Base-by-base conservation (phyloP, 2,888 invertebrate genomes). In the Leptinotarsa juncta region DNA sequence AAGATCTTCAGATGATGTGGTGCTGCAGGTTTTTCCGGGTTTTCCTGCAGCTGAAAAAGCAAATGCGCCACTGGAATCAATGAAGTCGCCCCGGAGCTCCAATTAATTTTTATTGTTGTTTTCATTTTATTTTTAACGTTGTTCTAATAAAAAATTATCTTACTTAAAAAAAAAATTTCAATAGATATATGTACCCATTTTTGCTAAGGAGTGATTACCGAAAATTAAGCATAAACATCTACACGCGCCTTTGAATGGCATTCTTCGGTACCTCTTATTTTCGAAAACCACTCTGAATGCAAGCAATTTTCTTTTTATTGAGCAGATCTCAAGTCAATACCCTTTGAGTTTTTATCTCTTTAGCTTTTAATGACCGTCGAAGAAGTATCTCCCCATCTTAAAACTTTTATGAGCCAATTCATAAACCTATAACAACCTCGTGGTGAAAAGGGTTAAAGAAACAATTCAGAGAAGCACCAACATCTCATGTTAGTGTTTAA, bases 401-500 rank as follows among this genome's bases (percentile, higher is more conserved):
- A 72, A 72, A 72, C 66, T 70, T 72, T 75, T 68, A 75, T 67
- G 70, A 67, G 70, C 66, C 60, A 76, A 78, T 76, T 74, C 75
- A 76, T 72, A 71, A 72, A 71, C 51, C 74, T 60, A 71, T 78
- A 78, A 76, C 72, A 76, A 71, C 66, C 69, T 74, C 67, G n/a
- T 70, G 73, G 74, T 71, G 74, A 76, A 76, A 76, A 78, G 74
- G 74, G 76, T 74, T 72, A 65, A 65, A 72, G 71, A 72, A 77
- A 49, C 49, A 67, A 57, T 72, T 77, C 70, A 74, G 65, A 65
- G 62, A 51, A 71, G 72, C 70, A 75, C 57, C 69, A 69, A 20
- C 72, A 70, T 80, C 78, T 80, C 80, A 81, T 83, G 82, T 82
- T 83, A 81, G 83, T 83, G 81, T 82, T 83, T 84, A 84, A 85